Percentiles rank a stretch among this genome's conserved stretches.
phyloP scores from a whole-genome alignment of 2,113 vertebrate species.

The Coryphaenoides rupestris region DNA sequence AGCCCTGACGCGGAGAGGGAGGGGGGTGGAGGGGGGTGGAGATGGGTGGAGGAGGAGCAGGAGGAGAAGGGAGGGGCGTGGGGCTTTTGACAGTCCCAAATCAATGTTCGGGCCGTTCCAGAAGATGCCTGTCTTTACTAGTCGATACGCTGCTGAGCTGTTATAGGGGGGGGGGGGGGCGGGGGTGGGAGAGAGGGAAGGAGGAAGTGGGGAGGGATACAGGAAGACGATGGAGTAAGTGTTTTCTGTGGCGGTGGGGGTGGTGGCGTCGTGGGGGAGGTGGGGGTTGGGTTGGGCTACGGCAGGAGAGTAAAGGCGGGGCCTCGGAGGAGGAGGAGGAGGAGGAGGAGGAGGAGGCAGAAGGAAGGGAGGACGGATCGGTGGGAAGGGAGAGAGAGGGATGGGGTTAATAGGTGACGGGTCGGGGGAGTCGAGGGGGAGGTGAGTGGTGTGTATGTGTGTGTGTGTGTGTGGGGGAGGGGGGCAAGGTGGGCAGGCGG shows the following conservation, averaged over 20 bases:
- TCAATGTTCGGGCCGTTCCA: constrained; percentile 81
- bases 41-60: constrained; percentile 47
- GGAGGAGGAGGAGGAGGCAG: too few relatives aligned
- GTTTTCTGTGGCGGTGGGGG: neutral
- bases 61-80: neutral
- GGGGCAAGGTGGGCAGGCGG: neutral
- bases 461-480: too few relatives aligned
- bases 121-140: constrained; percentile 76
- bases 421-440: constrained; percentile 20
- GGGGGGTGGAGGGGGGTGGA: neutral
- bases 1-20: constrained; percentile 28
- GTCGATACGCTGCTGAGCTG: constrained; percentile 65
- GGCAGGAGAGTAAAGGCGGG: neutral
- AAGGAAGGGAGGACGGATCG: too few relatives aligned
- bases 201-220: constrained; percentile 8
- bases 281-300: constrained; percentile 29
- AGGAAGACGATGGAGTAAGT: neutral
- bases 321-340: too few relatives aligned
- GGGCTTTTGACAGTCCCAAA: constrained; percentile 66
- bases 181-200: constrained; percentile 29
- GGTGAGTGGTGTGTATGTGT: too few relatives aligned
- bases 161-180: constrained; percentile 52
- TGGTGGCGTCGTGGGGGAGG: constrained; percentile 35
- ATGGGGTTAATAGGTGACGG: constrained; percentile 60
- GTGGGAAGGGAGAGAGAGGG: constrained; percentile 10